phyloP scores from a whole-genome alignment of 2,888 invertebrate genomes.

The Epistrophe grossulariae region DNA sequence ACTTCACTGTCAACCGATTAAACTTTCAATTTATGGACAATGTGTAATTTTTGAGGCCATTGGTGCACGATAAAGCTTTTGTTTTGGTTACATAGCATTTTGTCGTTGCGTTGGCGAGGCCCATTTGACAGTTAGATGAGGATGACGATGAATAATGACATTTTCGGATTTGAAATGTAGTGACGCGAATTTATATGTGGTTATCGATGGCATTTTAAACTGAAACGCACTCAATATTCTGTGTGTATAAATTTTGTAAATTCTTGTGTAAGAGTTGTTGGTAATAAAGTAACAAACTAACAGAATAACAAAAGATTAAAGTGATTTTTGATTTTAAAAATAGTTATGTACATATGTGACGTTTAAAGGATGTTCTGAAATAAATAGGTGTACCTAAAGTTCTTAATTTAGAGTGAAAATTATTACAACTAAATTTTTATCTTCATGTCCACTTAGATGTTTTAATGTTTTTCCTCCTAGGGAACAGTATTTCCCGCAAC shows the following conservation, averaged over 20 bases:
- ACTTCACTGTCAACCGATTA: conserved; percentile 67
- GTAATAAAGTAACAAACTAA: not conserved
- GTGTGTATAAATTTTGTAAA: not conserved
- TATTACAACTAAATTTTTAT: too few species aligned
- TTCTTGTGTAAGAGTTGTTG: not conserved
- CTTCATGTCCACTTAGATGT: too few species aligned
- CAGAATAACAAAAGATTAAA: not conserved
- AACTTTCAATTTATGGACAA: conserved; percentile 74
- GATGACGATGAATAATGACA: conserved; percentile 57
- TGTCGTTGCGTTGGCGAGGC: conserved; percentile 7
- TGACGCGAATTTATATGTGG: conserved; percentile 60
- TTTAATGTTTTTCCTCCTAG: too few species aligned
- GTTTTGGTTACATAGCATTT: conserved; percentile 27
- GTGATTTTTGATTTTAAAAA: not conserved
- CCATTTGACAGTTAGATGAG: conserved; percentile 9
- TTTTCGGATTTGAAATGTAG: conserved; percentile 63
- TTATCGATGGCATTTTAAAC: conserved; percentile 63
- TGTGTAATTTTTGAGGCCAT: conserved; percentile 67
- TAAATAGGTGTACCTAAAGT: not conserved
- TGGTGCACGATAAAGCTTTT: conserved; percentile 66
- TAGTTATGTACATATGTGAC: not conserved
- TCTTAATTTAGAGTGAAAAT: too few species aligned
- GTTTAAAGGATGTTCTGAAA: not conserved
- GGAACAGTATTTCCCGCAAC: too few species aligned
- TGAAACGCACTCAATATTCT: not conserved